These are phyloP conservation scores for Chloroceryle aenea DNA, from an alignment of 2,113 vertebrate species.

Conservation along the genomic window DNA sequence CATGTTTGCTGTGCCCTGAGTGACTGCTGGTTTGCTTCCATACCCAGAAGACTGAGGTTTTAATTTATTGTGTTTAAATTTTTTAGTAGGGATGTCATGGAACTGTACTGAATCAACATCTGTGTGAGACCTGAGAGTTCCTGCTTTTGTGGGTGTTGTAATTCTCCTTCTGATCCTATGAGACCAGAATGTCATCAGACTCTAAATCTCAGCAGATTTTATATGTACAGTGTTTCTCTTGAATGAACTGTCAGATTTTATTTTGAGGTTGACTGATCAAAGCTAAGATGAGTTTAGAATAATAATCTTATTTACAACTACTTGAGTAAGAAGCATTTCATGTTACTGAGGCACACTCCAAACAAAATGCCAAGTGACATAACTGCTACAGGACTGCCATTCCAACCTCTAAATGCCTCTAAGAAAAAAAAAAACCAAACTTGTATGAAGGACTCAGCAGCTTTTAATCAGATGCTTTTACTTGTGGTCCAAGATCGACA, in stretches of 20 bases:
- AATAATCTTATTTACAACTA: conserved; percentile 43
- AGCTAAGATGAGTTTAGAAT: conserved; percentile 20
- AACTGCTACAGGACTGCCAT: neutral
- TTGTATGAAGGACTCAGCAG: neutral
- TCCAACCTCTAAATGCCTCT: neutral
- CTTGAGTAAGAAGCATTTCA: conserved; percentile 6
- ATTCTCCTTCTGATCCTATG: neutral
- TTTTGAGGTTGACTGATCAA: conserved; percentile 39
- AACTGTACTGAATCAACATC: neutral
- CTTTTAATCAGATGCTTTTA: neutral
- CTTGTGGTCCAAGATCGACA: neutral
- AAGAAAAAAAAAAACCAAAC: neutral
- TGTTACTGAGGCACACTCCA: neutral
- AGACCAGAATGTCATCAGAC: neutral
- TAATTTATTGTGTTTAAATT: conserved; percentile 57
- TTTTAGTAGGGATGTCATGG: conserved; percentile 46
- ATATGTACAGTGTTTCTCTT: neutral
- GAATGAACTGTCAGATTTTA: conserved; percentile 27
- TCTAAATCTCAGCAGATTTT: conserved; percentile 3
- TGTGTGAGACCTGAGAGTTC: neutral
- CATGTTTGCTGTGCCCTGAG: neutral
- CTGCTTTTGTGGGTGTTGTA: neutral
- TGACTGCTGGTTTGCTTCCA: conserved; percentile 36
- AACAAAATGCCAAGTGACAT: conserved; percentile 21
- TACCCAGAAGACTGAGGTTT: neutral